These are phyloP conservation scores for Furcula furcula DNA, from an alignment of 2,888 invertebrate genomes.

Conservation along the genomic window DNA sequence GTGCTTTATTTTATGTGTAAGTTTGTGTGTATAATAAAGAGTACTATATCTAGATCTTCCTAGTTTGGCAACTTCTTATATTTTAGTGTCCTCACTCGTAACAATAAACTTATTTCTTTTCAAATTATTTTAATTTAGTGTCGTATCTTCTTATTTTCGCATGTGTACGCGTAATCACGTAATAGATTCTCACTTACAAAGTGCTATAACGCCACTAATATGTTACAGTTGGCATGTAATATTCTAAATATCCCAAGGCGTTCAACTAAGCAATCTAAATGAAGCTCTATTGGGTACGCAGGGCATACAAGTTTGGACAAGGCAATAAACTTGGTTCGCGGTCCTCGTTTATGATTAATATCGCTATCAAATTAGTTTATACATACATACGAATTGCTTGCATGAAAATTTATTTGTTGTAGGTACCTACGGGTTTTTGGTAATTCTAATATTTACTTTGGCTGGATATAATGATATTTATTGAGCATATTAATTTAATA, in stretches of 20 bases:
- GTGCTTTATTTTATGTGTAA: no score
- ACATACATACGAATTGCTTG: slow-evolving; percentile 8
- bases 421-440: not conserved
- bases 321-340: slow-evolving; percentile 35
- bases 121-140: no score
- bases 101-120: no score
- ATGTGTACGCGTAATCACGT: not conserved
- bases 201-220: slow-evolving; percentile 14
- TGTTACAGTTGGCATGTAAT: slow-evolving; percentile 24
- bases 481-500: no score
- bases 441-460: not conserved
- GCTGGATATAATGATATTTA: no score
- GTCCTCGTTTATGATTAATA: slow-evolving; percentile 35
- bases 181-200: slow-evolving; percentile 3
- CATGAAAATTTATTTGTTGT: slow-evolving; percentile 3
- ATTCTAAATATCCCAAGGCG: slow-evolving; percentile 35
- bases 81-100: no score
- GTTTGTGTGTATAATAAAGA: no score
- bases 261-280: slow-evolving; percentile 38
- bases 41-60: no score
- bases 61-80: no score
- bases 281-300: slow-evolving; percentile 35
- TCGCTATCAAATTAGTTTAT: slow-evolving; percentile 30
- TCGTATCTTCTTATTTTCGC: no score
- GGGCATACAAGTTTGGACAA: slow-evolving; percentile 35